phyloP scores from a whole-genome alignment of 2,888 invertebrate genomes.

The Gymnosoma rotundatum region DNA sequence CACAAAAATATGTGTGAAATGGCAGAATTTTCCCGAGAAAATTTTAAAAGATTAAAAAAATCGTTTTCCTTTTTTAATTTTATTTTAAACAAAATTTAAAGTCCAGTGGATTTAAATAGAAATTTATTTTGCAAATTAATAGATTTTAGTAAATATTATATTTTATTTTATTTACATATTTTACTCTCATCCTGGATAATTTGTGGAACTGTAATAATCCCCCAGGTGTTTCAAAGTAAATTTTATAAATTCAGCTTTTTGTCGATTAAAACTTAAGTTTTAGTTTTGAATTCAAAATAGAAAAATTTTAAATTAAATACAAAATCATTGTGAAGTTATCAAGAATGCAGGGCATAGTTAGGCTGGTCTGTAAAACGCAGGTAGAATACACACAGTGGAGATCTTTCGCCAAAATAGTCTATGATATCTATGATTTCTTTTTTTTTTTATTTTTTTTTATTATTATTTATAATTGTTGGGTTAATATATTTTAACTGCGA shows the following conservation, averaged over 20 bases:
- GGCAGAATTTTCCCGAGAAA: neutral
- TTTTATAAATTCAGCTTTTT: neutral
- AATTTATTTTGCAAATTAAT: conserved; percentile 30
- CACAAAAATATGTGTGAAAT: conserved; percentile 23
- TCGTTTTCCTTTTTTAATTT: neutral
- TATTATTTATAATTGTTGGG: too few relatives aligned
- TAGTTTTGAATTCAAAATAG: too few relatives aligned
- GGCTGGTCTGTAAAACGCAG: too few relatives aligned
- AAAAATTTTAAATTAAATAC: too few relatives aligned
- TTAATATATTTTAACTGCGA: too few relatives aligned
- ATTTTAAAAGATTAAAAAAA: neutral
- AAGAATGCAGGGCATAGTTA: too few relatives aligned
- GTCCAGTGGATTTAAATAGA: neutral
- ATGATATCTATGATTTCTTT: too few relatives aligned
- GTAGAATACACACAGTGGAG: too few relatives aligned
- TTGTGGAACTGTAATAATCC: neutral
- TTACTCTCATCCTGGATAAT: conserved; percentile 5
- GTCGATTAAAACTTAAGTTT: too few relatives aligned
- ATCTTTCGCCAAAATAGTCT: too few relatives aligned
- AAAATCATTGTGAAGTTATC: too few relatives aligned
- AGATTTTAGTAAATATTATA: conserved; percentile 25
- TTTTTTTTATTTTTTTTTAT: too few relatives aligned
- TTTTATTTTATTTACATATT: neutral
- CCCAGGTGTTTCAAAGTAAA: neutral
- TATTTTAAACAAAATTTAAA: neutral